Evolutionary conservation across 2,113 vertebrate species (phyloP), one percentile per base, ranked within the genome.

Genomic region (Origma solitaria): DNA sequence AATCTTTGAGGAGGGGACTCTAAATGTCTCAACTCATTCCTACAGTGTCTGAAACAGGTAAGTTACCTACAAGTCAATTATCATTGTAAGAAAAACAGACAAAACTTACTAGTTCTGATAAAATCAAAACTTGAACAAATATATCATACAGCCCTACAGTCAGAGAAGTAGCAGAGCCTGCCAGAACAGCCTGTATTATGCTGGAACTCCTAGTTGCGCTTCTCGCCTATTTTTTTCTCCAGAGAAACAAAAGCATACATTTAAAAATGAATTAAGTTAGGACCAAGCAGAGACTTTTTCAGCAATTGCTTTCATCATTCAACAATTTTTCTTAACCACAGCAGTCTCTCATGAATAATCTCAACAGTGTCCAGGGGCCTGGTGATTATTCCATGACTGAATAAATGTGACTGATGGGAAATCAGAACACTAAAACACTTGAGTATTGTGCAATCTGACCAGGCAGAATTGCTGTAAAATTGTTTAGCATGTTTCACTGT

Each of bases 371-470:
- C 56, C 85, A 75, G 60, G 60, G 76, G 21, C 16, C 80, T 56
- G 33, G 68, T 77, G 82, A 86, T 84, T 79, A 82, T 92, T 90
- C 31, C 70, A 65, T 61, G 23, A 64, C 58, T 86, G 82, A 94
- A 88, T 78, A 92, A 86, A 94, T 75, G 76, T 86, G 85, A 90
- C 76, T 93, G 58, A 82, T 64, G 80, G 82, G 75, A 93, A 95
- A 95, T 88, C 79, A 94, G 81, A 89, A 75, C 54, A 90, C 42
- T 85, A 53, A 76, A 95, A 76, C 42, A 51, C 57, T 91, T 54
- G 33, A 68, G 50, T 1, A 2, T 54, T 91, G 21, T 82, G 47
- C 50, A 95, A 58, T 93, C 35, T 88, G 30, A 73, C 75, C 60
- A 68, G 79, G 65, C 31, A 93, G 40, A 86, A 86, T 37, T 86